Conservation (phyloP, 1,140 invertebrate species). For the Micrasema longulum region DNA sequence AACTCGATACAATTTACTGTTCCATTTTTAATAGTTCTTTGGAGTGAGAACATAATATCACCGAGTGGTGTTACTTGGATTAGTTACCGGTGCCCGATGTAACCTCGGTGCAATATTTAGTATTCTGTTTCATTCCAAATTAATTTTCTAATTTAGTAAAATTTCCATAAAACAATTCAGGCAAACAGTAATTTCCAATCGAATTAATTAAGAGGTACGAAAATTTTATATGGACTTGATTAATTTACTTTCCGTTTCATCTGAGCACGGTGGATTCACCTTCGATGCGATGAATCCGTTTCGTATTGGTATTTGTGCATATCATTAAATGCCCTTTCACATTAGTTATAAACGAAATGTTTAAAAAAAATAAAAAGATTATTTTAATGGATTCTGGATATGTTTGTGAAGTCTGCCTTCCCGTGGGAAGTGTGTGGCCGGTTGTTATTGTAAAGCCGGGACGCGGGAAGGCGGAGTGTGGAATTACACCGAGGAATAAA, state of each 20-base stretch:
- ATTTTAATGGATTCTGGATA: slow-evolving; percentile 29
- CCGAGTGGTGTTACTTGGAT: too few species aligned
- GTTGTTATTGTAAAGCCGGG: too few species aligned
- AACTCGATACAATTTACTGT: too few species aligned
- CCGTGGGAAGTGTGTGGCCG: background rate
- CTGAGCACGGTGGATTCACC: slow-evolving; percentile 16
- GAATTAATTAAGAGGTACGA: too few species aligned
- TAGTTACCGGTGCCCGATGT: too few species aligned
- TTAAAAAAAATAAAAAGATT: slow-evolving; percentile 32
- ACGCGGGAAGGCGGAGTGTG: background rate
- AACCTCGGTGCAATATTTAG: too few species aligned
- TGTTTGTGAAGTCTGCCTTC: slow-evolving; percentile 21
- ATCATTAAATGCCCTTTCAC: slow-evolving; percentile 52
- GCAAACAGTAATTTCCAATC: background rate
- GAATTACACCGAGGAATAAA: slow-evolving; percentile 34
- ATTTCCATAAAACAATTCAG: too few species aligned
- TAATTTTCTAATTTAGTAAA: too few species aligned
- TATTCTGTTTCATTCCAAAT: too few species aligned
- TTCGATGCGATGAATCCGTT: slow-evolving; percentile 15
- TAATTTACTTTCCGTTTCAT: slow-evolving; percentile 1
- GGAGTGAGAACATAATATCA: too few species aligned
- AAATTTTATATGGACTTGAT: too few species aligned
- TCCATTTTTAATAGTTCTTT: too few species aligned
- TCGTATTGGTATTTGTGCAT: slow-evolving; percentile 53
- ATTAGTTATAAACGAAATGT: slow-evolving; percentile 45